Percentiles rank a stretch among this genome's conserved stretches.
These are phyloP conservation scores for Paracentrotus lividus DNA, from an alignment of 53 echinoderm and acorn worm species.

Conservation along the genomic window DNA sequence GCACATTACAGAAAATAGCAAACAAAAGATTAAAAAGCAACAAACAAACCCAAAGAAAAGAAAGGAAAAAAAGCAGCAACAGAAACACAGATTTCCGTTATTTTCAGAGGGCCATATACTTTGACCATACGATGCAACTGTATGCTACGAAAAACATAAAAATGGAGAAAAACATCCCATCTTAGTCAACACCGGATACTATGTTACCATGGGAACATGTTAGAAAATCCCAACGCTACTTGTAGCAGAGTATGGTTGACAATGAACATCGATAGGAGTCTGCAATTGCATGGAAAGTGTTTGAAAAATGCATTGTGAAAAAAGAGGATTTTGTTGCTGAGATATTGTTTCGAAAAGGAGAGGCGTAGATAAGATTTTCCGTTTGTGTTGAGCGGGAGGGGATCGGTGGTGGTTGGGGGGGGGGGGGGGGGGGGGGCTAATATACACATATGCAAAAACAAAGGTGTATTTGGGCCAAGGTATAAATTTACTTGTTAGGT, in stretches of 20 bases:
- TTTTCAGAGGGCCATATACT: too few species aligned
- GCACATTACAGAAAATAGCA: too few species aligned
- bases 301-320: not conserved
- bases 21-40: not conserved
- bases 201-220: not conserved
- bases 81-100: not conserved
- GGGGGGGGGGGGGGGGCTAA: too few species aligned
- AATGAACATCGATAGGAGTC: not conserved
- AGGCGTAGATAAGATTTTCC: too few species aligned
- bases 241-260: slow-evolving; percentile 13
- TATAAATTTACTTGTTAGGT: too few species aligned
- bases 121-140: not conserved
- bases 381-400: too few species aligned
- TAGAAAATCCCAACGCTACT: slow-evolving; percentile 13
- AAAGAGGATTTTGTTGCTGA: not conserved
- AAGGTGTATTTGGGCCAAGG: too few species aligned
- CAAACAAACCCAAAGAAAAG: not conserved
- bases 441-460: too few species aligned
- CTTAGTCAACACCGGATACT: slow-evolving; percentile 25
- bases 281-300: not conserved
- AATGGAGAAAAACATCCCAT: slow-evolving; percentile 12
- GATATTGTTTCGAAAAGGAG: too few species aligned
- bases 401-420: too few species aligned
- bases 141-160: not conserved
- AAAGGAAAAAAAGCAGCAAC: not conserved